Percentiles rank a stretch among this genome's conserved stretches.
phyloP scores from a whole-genome alignment of 2,888 invertebrate genomes.

The Leptinotarsa haldemani region DNA sequence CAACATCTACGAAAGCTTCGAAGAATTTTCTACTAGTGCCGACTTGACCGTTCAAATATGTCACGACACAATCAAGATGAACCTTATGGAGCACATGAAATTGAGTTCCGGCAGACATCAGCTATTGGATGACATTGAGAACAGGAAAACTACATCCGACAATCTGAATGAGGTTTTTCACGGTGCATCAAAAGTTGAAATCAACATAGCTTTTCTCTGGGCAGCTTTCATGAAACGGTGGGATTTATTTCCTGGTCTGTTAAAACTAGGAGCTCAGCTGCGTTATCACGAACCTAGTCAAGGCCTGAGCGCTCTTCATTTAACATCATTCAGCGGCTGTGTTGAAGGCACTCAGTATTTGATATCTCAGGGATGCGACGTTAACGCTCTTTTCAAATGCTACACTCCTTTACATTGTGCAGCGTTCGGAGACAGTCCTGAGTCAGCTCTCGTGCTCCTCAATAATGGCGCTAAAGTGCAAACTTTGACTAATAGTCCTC shows the following conservation, averaged over 20 bases:
- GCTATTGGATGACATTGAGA: conserved; percentile 81
- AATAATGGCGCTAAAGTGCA: conserved; percentile 77
- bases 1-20: conserved; percentile 84
- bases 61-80: conserved; percentile 78
- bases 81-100: conserved; percentile 80
- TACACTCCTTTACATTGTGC: conserved; percentile 90
- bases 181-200: conserved; percentile 74
- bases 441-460: conserved; percentile 83
- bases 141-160: conserved; percentile 72
- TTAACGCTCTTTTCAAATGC: conserved; percentile 77
- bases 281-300: conserved; percentile 76
- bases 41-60: conserved; percentile 79
- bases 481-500: conserved; percentile 72
- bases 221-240: conserved; percentile 78
- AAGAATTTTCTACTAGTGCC: conserved; percentile 72
- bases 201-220: conserved; percentile 80
- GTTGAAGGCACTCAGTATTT: conserved; percentile 77
- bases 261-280: conserved; percentile 77
- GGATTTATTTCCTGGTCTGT: conserved; percentile 74
- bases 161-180: conserved; percentile 68
- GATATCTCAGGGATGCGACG: conserved; percentile 75
- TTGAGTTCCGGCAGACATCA: conserved; percentile 75
- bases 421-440: conserved; percentile 87
- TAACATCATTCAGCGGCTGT: conserved; percentile 84
- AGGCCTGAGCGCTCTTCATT: conserved; percentile 80